phyloP scores from a whole-genome alignment of 2,797 vertebrate genomes.

The Pristis pectinata region DNA sequence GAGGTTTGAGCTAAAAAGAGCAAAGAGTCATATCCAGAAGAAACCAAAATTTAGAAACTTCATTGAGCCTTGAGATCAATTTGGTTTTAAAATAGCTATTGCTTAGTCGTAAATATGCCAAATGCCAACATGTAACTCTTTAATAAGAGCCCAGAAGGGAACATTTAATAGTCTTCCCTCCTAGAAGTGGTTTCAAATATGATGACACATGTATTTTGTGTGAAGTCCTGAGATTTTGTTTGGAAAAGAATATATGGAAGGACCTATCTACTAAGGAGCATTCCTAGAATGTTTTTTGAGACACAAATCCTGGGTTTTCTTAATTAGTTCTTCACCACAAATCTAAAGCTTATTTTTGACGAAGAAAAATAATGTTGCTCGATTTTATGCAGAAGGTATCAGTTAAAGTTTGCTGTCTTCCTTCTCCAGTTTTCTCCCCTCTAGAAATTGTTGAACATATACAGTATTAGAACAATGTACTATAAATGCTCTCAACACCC shows the following conservation, averaged over 20 bases:
- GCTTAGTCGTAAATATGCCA: not conserved
- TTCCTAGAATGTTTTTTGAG: too few species aligned
- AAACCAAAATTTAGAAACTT: not conserved
- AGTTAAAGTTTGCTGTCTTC: not conserved
- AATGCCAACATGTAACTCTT: not conserved
- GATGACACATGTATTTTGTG: not conserved
- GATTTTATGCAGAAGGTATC: not conserved
- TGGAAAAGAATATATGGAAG: not conserved
- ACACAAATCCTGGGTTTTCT: not conserved
- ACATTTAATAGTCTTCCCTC: not conserved
- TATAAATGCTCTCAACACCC: not conserved
- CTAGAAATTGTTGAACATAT: not conserved
- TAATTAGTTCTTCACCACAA: not conserved
- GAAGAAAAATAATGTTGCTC: not conserved
- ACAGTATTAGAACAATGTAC: not conserved
- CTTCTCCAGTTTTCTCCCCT: not conserved
- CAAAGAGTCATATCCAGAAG: not conserved
- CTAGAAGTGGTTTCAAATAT: not conserved
- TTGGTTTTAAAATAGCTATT: not conserved
- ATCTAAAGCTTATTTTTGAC: not conserved
- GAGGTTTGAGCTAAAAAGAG: not conserved
- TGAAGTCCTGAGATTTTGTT: not conserved
- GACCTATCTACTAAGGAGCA: not conserved
- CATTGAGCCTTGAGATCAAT: not conserved
- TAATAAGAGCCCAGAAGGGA: not conserved